A percentile compares a stretch with the other conserved stretches of the same genome.
phyloP scores from a whole-genome alignment of 1,140 invertebrate species.

The Nasonia giraulti region DNA sequence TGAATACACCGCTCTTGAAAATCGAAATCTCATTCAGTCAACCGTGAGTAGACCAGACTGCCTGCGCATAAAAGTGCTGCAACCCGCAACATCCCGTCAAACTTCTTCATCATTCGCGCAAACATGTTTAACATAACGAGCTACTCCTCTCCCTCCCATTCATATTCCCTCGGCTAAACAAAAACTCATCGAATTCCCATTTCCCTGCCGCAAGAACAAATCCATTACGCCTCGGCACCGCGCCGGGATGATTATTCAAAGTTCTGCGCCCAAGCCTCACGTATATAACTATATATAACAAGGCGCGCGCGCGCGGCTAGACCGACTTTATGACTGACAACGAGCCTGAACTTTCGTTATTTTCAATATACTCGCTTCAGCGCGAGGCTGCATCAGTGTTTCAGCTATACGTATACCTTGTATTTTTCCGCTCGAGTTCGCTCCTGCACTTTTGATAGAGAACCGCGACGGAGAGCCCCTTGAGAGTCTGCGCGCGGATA shows the following conservation, averaged over 20 bases:
- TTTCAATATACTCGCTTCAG: slow-evolving; percentile 4
- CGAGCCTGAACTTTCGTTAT: slow-evolving; percentile 15
- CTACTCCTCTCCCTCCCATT: too few species aligned
- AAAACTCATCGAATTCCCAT: not conserved
- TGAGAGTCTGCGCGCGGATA: not conserved
- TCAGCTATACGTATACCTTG: not conserved
- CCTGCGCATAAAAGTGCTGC: too few species aligned
- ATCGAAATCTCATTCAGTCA: too few species aligned
- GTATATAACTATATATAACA: not conserved
- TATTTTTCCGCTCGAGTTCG: slow-evolving; percentile 30
- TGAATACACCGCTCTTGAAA: too few species aligned
- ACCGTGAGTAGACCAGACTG: too few species aligned
- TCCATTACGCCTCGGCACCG: not conserved
- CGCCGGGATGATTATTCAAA: slow-evolving; percentile 8
- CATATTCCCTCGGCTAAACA: not conserved
- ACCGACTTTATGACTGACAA: slow-evolving; percentile 17
- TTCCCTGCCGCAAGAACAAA: not conserved
- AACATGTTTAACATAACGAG: slow-evolving; percentile 24
- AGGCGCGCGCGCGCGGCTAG: not conserved
- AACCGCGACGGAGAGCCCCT: not conserved
- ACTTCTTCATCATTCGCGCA: not conserved
- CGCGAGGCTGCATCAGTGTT: not conserved
- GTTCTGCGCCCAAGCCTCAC: not conserved
- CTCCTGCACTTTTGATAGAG: not conserved
- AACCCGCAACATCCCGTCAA: not conserved